Evolutionary conservation across 2,888 invertebrate species (phyloP).

Genomic region (Liodrosophila aerea): DNA sequence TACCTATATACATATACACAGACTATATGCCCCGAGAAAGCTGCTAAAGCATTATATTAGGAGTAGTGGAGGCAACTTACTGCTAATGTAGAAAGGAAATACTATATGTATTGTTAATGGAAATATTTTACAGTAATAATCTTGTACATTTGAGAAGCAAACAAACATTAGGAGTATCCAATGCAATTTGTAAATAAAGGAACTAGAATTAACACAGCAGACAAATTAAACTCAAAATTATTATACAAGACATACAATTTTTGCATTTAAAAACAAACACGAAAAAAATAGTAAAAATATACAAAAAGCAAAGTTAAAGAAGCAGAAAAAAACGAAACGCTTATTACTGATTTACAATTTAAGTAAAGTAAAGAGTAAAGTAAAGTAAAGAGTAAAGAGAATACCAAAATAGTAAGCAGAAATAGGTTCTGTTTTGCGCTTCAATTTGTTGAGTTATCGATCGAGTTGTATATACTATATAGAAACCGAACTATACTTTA

Average conservation of each 20-base stretch:
- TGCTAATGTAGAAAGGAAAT: too few species aligned
- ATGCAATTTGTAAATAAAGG: slow-evolving; percentile 52
- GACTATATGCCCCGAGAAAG: slow-evolving; percentile 26
- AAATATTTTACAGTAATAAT: slow-evolving; percentile 19
- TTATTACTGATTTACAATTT: slow-evolving; percentile 70
- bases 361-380: slow-evolving; percentile 43
- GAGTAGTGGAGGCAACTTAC: slow-evolving; percentile 19
- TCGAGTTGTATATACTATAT: slow-evolving; percentile 38
- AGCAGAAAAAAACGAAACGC: slow-evolving; percentile 61
- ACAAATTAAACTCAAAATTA: slow-evolving; percentile 29
- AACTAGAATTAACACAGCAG: slow-evolving; percentile 9
- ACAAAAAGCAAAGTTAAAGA: slow-evolving; percentile 45
- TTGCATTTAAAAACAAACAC: slow-evolving; percentile 64
- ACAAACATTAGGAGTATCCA: slow-evolving; percentile 47
- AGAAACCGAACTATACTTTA: slow-evolving; percentile 39
- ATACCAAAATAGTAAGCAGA: slow-evolving; percentile 14
- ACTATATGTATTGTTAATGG: slow-evolving; percentile 16
- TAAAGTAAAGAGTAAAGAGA: slow-evolving; percentile 33
- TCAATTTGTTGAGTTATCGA: slow-evolving; percentile 25
- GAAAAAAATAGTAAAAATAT: slow-evolving; percentile 67
- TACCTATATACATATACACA: slow-evolving; percentile 12
- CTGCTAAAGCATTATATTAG: slow-evolving; percentile 35
- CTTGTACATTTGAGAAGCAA: slow-evolving; percentile 37
- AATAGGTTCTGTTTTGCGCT: slow-evolving; percentile 35
- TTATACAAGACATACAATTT: slow-evolving; percentile 62